These are phyloP conservation scores for Lottia gigantea DNA, from an alignment of 2,888 invertebrate species.

Conservation along the genomic window DNA sequence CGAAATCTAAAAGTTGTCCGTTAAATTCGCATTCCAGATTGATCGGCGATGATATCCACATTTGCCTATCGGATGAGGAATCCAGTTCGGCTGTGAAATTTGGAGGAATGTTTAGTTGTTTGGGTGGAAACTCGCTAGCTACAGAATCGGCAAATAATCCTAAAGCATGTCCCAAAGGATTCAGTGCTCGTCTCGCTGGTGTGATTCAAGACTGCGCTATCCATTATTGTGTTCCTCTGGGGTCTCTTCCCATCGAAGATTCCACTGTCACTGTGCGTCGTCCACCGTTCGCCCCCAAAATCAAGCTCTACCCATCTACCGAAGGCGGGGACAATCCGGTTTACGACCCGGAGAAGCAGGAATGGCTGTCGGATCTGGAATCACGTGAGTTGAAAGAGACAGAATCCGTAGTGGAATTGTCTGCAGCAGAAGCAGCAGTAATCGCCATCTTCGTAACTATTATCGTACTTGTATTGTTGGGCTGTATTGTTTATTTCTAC, in stretches of 20 bases:
- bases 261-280: background rate
- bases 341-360: background rate
- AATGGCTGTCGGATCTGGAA: background rate
- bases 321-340: background rate
- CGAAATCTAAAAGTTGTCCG: background rate
- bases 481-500: background rate
- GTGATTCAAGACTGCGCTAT: background rate
- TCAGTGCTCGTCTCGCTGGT: background rate
- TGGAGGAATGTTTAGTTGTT: constrained; percentile 3
- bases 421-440: background rate
- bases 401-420: background rate
- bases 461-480: background rate
- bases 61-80: background rate
- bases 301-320: background rate
- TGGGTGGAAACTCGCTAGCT: background rate
- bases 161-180: background rate
- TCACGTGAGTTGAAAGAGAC: background rate
- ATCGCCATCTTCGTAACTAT: background rate
- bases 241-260: background rate
- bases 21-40: background rate
- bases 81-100: background rate
- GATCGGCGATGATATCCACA: background rate
- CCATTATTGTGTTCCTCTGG: background rate
- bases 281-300: background rate
- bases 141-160: background rate